phyloP scores from a whole-genome alignment of 2,113 vertebrate species.

The Raphicerus campestris region DNA sequence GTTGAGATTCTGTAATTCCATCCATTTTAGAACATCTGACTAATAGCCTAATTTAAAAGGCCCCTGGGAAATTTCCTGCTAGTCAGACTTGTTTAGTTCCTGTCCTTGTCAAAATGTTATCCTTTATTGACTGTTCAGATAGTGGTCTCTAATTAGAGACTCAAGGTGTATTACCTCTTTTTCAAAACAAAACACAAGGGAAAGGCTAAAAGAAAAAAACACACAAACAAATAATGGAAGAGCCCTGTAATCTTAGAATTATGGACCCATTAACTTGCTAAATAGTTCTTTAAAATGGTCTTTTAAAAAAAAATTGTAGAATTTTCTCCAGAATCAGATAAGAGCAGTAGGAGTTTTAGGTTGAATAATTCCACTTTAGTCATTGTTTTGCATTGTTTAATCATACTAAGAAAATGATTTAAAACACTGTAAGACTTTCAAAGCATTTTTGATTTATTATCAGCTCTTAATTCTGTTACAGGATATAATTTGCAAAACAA shows the following conservation, averaged over 20 bases:
- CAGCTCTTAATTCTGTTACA: not conserved
- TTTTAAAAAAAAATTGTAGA: not conserved
- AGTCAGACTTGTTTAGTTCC: slow-evolving; percentile 16
- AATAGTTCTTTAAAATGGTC: not conserved
- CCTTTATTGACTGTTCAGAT: not conserved
- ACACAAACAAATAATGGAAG: not conserved
- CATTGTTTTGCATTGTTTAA: not conserved
- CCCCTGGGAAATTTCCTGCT: not conserved
- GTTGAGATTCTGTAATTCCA: slow-evolving; percentile 12
- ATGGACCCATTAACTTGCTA: slow-evolving; percentile 2
- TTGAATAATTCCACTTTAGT: slow-evolving; percentile 13
- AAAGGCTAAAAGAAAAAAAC: not conserved
- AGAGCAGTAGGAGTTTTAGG: slow-evolving; percentile 17
- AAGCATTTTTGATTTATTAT: slow-evolving; percentile 34
- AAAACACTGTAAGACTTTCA: slow-evolving; percentile 13
- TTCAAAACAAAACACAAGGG: slow-evolving; percentile 15
- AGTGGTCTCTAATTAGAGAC: slow-evolving; percentile 33
- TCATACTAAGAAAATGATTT: not conserved
- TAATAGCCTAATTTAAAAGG: not conserved
- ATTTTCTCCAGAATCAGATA: slow-evolving; percentile 14
- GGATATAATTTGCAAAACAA: not conserved
- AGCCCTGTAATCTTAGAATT: slow-evolving; percentile 7
- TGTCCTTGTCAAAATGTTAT: slow-evolving; percentile 22
- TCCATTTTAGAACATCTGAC: slow-evolving; percentile 25
- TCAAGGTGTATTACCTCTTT: not conserved